Evolutionary conservation across 1,140 invertebrate species (phyloP).

Genomic region (Apolygus lucorum): DNA sequence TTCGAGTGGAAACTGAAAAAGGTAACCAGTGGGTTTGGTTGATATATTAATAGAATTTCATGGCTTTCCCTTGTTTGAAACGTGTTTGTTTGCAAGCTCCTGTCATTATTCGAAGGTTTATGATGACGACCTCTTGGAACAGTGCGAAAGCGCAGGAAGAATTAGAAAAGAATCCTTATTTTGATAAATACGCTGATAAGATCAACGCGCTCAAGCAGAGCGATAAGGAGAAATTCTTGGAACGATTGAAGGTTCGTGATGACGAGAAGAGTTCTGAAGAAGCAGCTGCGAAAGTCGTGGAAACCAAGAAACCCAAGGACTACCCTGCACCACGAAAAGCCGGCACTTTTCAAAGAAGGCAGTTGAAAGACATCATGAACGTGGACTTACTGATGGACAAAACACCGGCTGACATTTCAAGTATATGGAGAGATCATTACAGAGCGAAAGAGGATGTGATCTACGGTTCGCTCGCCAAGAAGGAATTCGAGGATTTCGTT

Average conservation of each 20-base stretch:
- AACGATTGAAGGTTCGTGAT: constrained; percentile 51
- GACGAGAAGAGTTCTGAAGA: constrained; percentile 42
- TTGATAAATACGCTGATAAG: constrained; percentile 69
- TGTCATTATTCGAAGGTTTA: not conserved
- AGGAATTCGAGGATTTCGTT: constrained; percentile 51
- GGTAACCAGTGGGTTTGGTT: too few relatives aligned
- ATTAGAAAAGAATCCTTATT: constrained; percentile 68
- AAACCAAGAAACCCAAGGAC: not conserved
- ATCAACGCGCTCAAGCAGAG: constrained; percentile 64
- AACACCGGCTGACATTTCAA: constrained; percentile 58
- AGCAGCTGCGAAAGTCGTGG: constrained; percentile 31
- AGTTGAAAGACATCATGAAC: constrained; percentile 67
- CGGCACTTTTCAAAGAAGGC: constrained; percentile 32
- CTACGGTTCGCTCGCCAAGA: constrained; percentile 54
- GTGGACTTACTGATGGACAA: constrained; percentile 65
- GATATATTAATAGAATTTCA: too few relatives aligned
- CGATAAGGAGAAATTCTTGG: constrained; percentile 64
- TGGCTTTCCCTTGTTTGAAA: too few relatives aligned
- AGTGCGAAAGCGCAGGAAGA: constrained; percentile 51
- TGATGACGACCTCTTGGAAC: constrained; percentile 25
- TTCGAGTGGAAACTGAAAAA: too few relatives aligned
- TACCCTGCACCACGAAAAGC: not conserved
- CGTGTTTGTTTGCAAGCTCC: not conserved
- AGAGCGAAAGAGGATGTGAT: constrained; percentile 60
- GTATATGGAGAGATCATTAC: constrained; percentile 75